phyloP scores from a whole-genome alignment of 2,797 vertebrate genomes.

The Gymnothorax reevesii region DNA sequence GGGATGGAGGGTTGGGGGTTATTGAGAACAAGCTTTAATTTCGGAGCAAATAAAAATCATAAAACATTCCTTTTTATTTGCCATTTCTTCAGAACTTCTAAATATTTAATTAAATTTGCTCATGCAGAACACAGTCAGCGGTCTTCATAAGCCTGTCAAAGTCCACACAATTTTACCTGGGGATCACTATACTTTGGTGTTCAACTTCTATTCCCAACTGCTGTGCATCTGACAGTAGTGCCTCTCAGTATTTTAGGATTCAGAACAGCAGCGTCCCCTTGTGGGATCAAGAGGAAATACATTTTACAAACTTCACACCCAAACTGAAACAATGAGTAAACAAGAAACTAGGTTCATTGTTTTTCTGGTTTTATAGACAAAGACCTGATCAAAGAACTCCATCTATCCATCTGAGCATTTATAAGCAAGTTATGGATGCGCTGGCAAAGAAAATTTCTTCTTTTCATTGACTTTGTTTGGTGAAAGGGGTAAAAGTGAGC shows the following conservation, averaged over 20 bases:
- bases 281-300: constrained; percentile 23
- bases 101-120: background rate
- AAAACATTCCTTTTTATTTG: background rate
- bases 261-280: constrained; percentile 24
- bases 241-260: background rate
- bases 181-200: background rate
- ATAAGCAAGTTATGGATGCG: background rate
- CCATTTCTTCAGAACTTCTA: background rate
- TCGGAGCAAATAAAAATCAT: background rate
- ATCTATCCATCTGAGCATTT: too few species aligned
- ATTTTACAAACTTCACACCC: background rate
- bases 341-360: background rate
- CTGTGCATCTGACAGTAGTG: background rate
- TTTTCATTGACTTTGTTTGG: constrained; percentile 1
- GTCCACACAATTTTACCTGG: background rate
- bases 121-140: background rate
- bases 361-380: background rate
- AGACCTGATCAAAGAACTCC: background rate
- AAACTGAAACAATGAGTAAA: background rate
- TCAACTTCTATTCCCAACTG: background rate
- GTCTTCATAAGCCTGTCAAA: background rate
- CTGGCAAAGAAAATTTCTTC: background rate
- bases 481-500: constrained; percentile 23
- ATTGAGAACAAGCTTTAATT: background rate
- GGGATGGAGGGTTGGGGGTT: background rate